phyloP scores from a whole-genome alignment of 1,140 invertebrate genomes.

The Hormaphis cornu region DNA sequence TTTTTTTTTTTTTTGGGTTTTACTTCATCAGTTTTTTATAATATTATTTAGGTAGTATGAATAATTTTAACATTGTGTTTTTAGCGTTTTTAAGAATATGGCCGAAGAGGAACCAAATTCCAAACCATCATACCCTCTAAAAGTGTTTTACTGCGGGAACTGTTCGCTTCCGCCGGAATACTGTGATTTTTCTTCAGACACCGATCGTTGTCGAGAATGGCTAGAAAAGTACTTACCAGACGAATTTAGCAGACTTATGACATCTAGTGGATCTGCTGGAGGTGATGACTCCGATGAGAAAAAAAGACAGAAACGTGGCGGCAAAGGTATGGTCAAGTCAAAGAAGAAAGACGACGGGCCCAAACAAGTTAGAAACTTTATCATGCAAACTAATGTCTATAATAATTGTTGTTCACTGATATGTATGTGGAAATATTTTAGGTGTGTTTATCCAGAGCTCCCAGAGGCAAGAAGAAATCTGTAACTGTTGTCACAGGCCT shows the following conservation, averaged over 20 bases:
- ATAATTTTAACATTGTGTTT: too few species aligned
- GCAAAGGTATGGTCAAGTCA: constrained; percentile 65
- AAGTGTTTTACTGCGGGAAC: constrained; percentile 87
- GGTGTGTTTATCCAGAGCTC: constrained; percentile 71
- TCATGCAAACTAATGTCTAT: background rate
- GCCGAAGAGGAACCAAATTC: constrained; percentile 5
- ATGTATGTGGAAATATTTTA: background rate
- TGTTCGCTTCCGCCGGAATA: constrained; percentile 93
- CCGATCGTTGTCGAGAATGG: constrained; percentile 96
- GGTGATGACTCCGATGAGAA: constrained; percentile 68
- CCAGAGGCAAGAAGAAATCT: constrained; percentile 96
- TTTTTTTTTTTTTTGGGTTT: too few species aligned
- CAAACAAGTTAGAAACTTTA: constrained; percentile 49
- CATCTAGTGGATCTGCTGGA: constrained; percentile 39
- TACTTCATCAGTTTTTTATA: background rate
- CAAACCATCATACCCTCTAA: constrained; percentile 43
- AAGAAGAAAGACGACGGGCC: constrained; percentile 67
- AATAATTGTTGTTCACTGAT: background rate
- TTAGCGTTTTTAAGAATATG: background rate
- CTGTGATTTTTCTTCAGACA: constrained; percentile 95
- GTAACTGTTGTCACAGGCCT: constrained; percentile 84
- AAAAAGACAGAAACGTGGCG: constrained; percentile 73
- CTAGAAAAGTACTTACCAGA: constrained; percentile 85
- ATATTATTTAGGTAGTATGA: background rate
- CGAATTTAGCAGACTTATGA: constrained; percentile 73